phyloP scores from a whole-genome alignment of 2,888 invertebrate species.

The Troides oblongomaculatus region DNA sequence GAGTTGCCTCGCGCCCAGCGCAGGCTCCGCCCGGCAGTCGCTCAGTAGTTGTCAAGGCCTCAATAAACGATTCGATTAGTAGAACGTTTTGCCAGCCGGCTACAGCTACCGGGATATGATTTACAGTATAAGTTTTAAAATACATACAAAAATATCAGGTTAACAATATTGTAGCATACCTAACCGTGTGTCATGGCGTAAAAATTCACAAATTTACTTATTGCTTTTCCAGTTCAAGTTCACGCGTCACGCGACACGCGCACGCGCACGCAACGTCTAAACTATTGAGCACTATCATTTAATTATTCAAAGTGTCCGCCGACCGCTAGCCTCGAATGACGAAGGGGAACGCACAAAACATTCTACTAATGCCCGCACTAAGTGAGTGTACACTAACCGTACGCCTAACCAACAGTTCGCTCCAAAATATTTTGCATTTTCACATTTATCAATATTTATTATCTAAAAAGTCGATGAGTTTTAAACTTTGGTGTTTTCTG shows the following conservation, averaged over 20 bases:
- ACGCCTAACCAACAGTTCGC: conserved; percentile 60
- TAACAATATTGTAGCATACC: conserved; percentile 59
- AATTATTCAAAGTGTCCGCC: conserved; percentile 48
- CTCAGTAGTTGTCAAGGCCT: conserved; percentile 41
- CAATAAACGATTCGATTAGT: conserved; percentile 47
- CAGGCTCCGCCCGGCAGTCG: neutral
- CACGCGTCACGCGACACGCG: conserved; percentile 36
- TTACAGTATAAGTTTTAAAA: conserved; percentile 75
- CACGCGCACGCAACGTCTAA: conserved; percentile 50
- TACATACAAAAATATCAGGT: conserved; percentile 79
- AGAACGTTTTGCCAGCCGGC: conserved; percentile 69
- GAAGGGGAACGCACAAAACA: conserved; percentile 63
- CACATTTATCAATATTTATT: conserved; percentile 71
- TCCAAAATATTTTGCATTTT: conserved; percentile 70
- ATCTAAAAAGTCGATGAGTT: conserved; percentile 79
- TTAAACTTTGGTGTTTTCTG: conserved; percentile 77
- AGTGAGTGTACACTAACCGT: conserved; percentile 57
- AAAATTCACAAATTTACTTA: conserved; percentile 68
- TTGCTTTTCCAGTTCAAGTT: conserved; percentile 64
- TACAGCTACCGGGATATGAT: conserved; percentile 77
- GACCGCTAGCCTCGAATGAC: conserved; percentile 66
- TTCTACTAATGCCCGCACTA: conserved; percentile 58
- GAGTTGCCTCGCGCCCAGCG: conserved; percentile 2
- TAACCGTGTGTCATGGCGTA: conserved; percentile 58
- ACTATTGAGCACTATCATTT: conserved; percentile 76